Base-by-base conservation (phyloP, 2,797 vertebrate species). In the Trematomus bernacchii region DNA sequence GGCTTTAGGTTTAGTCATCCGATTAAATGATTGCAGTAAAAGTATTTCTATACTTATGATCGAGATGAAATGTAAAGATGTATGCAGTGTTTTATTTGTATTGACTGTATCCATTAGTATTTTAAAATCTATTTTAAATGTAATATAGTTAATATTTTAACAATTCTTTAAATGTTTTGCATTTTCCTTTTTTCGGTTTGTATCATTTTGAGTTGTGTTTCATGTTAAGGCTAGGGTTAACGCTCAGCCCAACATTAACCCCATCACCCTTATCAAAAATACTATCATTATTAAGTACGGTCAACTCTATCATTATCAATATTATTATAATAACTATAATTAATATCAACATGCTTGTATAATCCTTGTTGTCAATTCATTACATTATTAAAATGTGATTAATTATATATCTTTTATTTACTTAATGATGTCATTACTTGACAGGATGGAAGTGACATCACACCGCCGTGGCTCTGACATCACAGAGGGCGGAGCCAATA, bases 401-500 rank as follows among this genome's bases (percentile, higher is more conserved):
- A 37, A 37, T 33, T 33, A 8, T 37, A 9, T 8, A 37, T 8
- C 1, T 23, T n/a, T 57, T n/a, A 57, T 16, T 16, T 37, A 33
- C 4, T 0, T 30, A 14, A 65, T 21, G 47, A 60, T 33, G 3
- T 11, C 15, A 13, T 47, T 6, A 18, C 16, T 33, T 50, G 52
- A 27, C 65, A 83, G 75, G 71, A 91, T 92, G 91, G 85, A 91
- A 3, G 61, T 70, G 58, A 73, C 57, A 2, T 77, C 77, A 46
- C 69, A 59, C 37, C 6, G 3, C 9, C 30, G 1, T 8, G 1
- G 27, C 76, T 71, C 18, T 55, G 73, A 86, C n/a, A 21, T 71
- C 75, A 51, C 52, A 2, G 83, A 68, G 16, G 18, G 52, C 0
- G 12, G 18, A 1, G 55, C 67, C 48, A 68, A 44, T 12, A 72